Evolutionary conservation across 1,140 invertebrate species (phyloP), one percentile per base, ranked within the genome.

Genomic region (Trigoniulus corallinus): DNA sequence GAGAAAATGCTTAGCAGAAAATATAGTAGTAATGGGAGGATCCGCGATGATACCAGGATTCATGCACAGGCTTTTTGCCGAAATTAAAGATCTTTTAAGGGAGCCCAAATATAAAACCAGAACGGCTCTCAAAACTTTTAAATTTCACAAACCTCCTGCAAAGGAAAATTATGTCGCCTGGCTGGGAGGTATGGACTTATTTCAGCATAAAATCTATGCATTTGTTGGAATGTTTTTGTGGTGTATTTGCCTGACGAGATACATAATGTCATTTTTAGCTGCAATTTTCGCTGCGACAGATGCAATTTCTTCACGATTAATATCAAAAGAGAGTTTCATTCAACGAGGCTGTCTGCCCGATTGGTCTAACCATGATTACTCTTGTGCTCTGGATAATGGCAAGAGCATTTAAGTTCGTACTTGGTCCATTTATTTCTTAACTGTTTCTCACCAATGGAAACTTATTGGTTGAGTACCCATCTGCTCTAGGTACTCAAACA

Each of bases 91-190:
- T 55, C 67, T 87, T 4, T 56, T 80, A 0, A 66, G 74, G n/a
- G 74, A 74, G 47, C 67, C 74, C 23, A 59, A 73, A 20, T 88
- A 88, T 61, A 68, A 71, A 10, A 65, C 75, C 0, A 72, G 74
- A 53, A 67, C 86, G 21, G 74, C 75, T 56, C 61, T 85, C 15
- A 68, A 74, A 53, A 70, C 64, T n/a, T 82, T 88, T 57, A 80
- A 80, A 62, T 83, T 89, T 60, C 85, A 88, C 60, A 70, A 70
- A 13, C 68, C 79, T 21, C 85, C 86, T 3, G 78, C 77, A 39
- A 83, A 85, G 62, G 78, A 82, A 47, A 93, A 93, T 69, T 91
- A 81, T 62, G 77, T 80, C 3, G 74, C 79, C 24, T 92, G 88
- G 88, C 66, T 89, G 12, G 86, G 87, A 62, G 82, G 77, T 79